Evolutionary conservation across 2,113 vertebrate species (phyloP).

Genomic region (Peucedramus taeniatus): DNA sequence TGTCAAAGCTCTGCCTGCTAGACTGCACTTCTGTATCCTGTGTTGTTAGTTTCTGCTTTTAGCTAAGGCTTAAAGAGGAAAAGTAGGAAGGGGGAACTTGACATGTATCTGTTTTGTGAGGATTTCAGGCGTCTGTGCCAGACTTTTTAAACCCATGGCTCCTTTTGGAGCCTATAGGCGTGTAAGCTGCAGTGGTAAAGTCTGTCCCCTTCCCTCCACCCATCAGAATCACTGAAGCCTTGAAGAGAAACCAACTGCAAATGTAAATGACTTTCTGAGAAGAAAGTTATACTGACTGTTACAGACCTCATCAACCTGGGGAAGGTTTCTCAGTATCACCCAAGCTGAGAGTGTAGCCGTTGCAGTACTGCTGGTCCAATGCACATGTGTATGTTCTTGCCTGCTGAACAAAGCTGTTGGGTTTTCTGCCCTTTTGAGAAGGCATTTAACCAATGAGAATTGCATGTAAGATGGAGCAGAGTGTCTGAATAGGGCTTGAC

Average conservation of each 20-base stretch:
- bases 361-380: not conserved
- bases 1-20: not conserved
- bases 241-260: slow-evolving; percentile 20
- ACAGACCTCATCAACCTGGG: slow-evolving; percentile 17
- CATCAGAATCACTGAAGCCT: not conserved
- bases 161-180: not conserved
- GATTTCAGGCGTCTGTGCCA: not conserved
- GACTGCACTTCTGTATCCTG: not conserved
- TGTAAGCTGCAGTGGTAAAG: not conserved
- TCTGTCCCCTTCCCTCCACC: not conserved
- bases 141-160: not conserved
- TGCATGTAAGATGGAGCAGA: not conserved
- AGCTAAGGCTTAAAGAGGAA: not conserved
- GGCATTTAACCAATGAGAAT: not conserved
- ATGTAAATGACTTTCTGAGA: slow-evolving; percentile 65
- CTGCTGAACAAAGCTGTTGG: not conserved
- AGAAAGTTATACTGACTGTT: slow-evolving; percentile 10
- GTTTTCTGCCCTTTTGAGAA: not conserved
- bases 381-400: not conserved
- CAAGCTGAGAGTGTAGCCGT: not conserved
- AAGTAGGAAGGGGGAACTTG: not conserved
- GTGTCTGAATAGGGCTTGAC: not conserved
- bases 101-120: not conserved
- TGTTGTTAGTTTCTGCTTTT: not conserved
- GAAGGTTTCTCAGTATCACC: slow-evolving; percentile 23